Evolutionary conservation across 2,797 vertebrate species (phyloP).

Genomic region (Chelmon rostratus): DNA sequence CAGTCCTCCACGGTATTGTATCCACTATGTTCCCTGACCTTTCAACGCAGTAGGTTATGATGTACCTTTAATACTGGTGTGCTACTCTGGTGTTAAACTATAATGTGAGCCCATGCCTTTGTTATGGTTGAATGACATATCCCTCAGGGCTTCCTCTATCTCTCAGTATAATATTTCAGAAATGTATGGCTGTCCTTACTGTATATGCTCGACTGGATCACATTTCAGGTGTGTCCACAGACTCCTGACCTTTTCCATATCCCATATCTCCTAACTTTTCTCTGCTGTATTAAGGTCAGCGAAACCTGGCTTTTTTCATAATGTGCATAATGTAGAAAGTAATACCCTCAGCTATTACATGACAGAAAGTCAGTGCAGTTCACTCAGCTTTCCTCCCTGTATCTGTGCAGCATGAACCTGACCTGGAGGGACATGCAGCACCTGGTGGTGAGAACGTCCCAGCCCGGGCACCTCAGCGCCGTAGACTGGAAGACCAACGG

Average conservation of each 20-base stretch:
- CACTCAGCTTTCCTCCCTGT: constrained; percentile 25
- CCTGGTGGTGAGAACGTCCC: constrained; percentile 94
- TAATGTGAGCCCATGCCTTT: constrained; percentile 56
- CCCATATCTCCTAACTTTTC: constrained; percentile 59
- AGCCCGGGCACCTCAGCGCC: constrained; percentile 91
- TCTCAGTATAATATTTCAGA: constrained; percentile 51
- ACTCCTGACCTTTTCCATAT: constrained; percentile 60
- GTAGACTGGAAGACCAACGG: constrained; percentile 96
- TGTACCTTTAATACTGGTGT: constrained; percentile 51
- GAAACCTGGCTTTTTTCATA: constrained; percentile 37
- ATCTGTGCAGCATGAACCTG: constrained; percentile 90
- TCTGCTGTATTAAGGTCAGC: constrained; percentile 53
- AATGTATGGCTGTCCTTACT: constrained; percentile 14
- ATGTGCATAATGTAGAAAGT: constrained; percentile 50
- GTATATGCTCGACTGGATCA: constrained; percentile 34
- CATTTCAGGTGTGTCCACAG: constrained; percentile 50
- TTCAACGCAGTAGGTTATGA: constrained; percentile 49
- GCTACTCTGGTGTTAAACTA: constrained; percentile 42
- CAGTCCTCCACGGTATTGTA: constrained; percentile 25
- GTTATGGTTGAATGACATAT: constrained; percentile 49
- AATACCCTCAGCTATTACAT: constrained; percentile 42
- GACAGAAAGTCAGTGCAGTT: constrained; percentile 42
- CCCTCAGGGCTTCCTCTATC: constrained; percentile 37
- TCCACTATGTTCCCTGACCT: constrained; percentile 57
- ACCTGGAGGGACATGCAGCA: constrained; percentile 99